Percentiles rank a stretch among this genome's conserved stretches.
Conservation (phyloP, 2,113 vertebrate species). For the Tachycineta bicolor region DNA sequence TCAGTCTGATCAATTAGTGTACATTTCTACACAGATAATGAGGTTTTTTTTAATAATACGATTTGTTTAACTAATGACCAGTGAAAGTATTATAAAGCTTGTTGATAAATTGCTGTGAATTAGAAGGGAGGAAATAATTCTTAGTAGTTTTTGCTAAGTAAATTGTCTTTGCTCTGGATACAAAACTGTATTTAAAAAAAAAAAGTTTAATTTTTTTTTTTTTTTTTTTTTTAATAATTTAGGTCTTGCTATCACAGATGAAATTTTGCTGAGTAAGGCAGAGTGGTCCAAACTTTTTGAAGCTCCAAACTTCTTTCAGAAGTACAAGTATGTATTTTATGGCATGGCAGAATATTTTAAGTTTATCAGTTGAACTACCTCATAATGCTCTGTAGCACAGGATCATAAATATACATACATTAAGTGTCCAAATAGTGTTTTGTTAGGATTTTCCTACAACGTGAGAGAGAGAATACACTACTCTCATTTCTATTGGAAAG, state of each 20-base stretch:
- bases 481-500: background rate
- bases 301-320: constrained; percentile 92
- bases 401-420: background rate
- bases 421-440: background rate
- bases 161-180: background rate
- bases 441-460: background rate
- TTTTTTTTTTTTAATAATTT: constrained; percentile 69
- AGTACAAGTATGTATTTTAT: constrained; percentile 96
- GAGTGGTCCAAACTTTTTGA: constrained; percentile 95
- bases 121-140: background rate
- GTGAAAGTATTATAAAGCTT: background rate
- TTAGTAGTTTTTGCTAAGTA: background rate
- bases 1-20: background rate
- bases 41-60: background rate
- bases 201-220: constrained; percentile 66
- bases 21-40: background rate
- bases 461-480: background rate
- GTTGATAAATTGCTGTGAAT: background rate
- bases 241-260: constrained; percentile 90
- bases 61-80: background rate
- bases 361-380: constrained; percentile 54
- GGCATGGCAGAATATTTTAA: constrained; percentile 78
- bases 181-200: background rate
- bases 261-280: constrained; percentile 91
- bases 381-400: background rate